phyloP scores from a whole-genome alignment of 1,140 invertebrate species.

The Drosophila trapezifrons region DNA sequence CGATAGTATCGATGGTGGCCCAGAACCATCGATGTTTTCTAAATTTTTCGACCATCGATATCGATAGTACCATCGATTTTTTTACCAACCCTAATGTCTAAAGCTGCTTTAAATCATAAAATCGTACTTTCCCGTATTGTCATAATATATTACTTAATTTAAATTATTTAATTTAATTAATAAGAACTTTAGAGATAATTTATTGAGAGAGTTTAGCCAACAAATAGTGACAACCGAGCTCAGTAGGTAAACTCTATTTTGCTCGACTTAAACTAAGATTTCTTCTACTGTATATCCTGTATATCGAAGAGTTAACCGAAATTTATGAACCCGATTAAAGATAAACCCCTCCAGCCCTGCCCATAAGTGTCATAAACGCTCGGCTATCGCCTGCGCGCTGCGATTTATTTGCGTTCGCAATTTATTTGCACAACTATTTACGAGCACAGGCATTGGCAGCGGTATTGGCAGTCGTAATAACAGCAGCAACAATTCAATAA shows the following conservation, averaged over 20 bases:
- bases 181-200: neutral
- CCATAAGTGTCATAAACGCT: constrained; percentile 59
- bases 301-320: constrained; percentile 27
- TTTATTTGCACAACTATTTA: constrained; percentile 79
- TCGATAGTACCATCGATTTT: too few relatives aligned
- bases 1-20: too few relatives aligned
- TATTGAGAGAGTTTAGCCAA: too few relatives aligned
- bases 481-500: constrained; percentile 73
- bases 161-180: neutral
- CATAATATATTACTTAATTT: too few relatives aligned
- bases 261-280: neutral
- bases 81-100: too few relatives aligned
- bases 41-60: too few relatives aligned
- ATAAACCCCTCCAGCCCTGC: constrained; percentile 18
- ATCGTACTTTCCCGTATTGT: neutral
- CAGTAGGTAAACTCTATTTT: neutral
- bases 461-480: constrained; percentile 32
- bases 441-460: constrained; percentile 41
- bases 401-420: constrained; percentile 71
- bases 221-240: neutral
- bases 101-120: too few relatives aligned
- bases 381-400: constrained; percentile 50
- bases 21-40: too few relatives aligned
- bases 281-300: constrained; percentile 12
- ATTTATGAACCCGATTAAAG: constrained; percentile 74